A percentile compares a stretch with the other conserved stretches of the same genome.
phyloP scores from a whole-genome alignment of 2,797 vertebrate genomes.

The Chaunax sp. region DNA sequence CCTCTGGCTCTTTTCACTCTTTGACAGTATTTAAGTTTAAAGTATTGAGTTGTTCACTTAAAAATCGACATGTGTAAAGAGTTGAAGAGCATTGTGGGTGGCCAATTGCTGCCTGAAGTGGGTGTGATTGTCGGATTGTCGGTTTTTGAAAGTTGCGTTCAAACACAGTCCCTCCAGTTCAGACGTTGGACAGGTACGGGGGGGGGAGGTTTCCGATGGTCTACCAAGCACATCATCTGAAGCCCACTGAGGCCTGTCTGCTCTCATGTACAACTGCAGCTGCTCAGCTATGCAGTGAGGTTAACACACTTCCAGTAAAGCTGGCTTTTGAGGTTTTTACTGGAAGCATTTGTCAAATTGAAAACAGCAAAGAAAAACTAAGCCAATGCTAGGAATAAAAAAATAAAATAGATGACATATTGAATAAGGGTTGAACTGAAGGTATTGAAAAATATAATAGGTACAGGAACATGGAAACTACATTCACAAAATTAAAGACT shows the following conservation, averaged over 20 bases:
- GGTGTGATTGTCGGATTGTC: background rate
- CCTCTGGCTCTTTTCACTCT: background rate
- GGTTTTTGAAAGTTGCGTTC: slow-evolving; percentile 6
- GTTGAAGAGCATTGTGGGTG: background rate
- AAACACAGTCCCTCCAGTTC: background rate
- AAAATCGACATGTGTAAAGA: background rate
- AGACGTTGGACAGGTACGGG: background rate
- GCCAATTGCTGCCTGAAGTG: background rate
- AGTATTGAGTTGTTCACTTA: background rate
- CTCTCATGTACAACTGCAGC: background rate
- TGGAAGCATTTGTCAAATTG: background rate
- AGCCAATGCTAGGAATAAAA: no score
- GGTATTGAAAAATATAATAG: no score
- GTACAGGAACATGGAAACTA: no score
- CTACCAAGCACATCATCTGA: background rate
- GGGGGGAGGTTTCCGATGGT: background rate
- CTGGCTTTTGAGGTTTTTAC: background rate
- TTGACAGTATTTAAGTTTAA: background rate
- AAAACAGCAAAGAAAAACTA: no score
- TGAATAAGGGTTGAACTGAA: no score
- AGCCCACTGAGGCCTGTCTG: background rate
- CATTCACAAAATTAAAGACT: no score
- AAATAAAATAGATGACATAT: no score
- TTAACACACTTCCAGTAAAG: background rate
- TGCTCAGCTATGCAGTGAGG: no score